Percentiles rank a stretch among this genome's conserved stretches.
Evolutionary conservation across 2,113 vertebrate genomes (phyloP).

Genomic region (Pan troglodytes): NHGRI_mPanTro3-v2.1_pri NC_072414.2:61839501-61840000

Average conservation of each 20-base stretch:
- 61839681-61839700: background rate
- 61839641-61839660: background rate
- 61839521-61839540: background rate
- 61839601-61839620: no score
- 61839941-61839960: background rate
- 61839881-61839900: rapidly evolving
- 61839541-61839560: background rate
- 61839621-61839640: background rate
- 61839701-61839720: background rate
- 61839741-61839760: no score
- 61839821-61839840: background rate
- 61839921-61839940: background rate
- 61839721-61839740: background rate
- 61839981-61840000: rapidly evolving
- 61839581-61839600: background rate
- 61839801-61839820: background rate
- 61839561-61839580: background rate
- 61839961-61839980: rapidly evolving
- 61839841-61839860: background rate
- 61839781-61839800: background rate
- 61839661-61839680: rapidly evolving
- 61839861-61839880: background rate
- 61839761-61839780: no score
- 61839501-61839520: rapidly evolving
- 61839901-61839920: background rate